These are phyloP conservation scores for Brenthis ino DNA, from an alignment of 2,888 invertebrate species.

Conservation along the genomic window DNA sequence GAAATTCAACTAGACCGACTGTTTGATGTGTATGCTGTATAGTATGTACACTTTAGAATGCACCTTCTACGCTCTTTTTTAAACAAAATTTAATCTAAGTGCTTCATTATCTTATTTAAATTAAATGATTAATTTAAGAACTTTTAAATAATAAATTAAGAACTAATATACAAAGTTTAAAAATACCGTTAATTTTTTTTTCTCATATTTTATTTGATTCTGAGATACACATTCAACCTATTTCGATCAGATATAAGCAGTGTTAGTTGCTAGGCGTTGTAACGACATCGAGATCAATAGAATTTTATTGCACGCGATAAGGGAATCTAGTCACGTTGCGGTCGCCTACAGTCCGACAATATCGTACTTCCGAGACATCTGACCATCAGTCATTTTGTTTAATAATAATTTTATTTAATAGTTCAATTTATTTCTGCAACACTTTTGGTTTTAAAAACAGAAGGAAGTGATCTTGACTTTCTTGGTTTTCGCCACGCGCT, in stretches of 20 bases:
- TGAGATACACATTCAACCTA: not conserved
- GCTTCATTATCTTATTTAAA: no score
- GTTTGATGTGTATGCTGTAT: no score
- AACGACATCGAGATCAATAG: constrained; percentile 31
- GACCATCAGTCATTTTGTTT: constrained; percentile 39
- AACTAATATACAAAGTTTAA: no score
- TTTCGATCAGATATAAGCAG: not conserved
- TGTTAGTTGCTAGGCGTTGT: constrained; percentile 24
- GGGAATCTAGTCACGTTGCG: constrained; percentile 38
- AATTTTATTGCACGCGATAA: constrained; percentile 29
- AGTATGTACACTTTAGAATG: no score
- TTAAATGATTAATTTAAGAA: no score
- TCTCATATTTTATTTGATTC: not conserved
- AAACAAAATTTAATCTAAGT: no score
- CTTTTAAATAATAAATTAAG: no score
- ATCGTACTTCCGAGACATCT: constrained; percentile 44
- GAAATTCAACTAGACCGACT: constrained; percentile 42
- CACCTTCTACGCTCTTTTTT: no score
- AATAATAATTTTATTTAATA: constrained; percentile 20
- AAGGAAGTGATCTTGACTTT: constrained; percentile 54
- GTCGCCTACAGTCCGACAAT: constrained; percentile 27
- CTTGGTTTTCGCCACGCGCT: constrained; percentile 32
- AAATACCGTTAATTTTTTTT: no score
- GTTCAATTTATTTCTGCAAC: constrained; percentile 58
- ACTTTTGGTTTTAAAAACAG: constrained; percentile 57